Percentiles rank a stretch among this genome's conserved stretches.
phyloP scores from a whole-genome alignment of 1,140 invertebrate species.

The Drosophila kikkawai region DNA sequence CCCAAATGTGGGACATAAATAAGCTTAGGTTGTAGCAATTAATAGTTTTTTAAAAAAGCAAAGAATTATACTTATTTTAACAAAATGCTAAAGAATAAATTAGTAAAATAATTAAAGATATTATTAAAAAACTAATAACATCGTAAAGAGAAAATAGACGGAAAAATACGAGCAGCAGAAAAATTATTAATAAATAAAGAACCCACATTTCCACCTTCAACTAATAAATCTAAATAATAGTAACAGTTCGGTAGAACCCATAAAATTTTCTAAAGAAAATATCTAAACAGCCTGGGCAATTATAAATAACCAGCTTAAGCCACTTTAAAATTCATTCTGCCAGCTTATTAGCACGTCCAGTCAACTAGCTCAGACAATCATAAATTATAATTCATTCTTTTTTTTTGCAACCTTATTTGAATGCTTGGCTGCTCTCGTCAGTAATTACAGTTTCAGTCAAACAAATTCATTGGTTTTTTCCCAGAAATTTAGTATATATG shows the following conservation, averaged over 20 bases:
- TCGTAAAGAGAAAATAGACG: neutral
- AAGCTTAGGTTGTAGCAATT: too few species aligned
- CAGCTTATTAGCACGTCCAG: constrained; percentile 27
- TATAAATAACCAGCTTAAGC: neutral
- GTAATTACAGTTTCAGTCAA: constrained; percentile 66
- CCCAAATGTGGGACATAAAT: too few species aligned
- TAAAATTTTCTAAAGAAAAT: neutral
- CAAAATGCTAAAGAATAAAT: too few species aligned
- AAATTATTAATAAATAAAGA: neutral
- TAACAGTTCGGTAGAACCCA: neutral
- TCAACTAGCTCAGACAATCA: constrained; percentile 30
- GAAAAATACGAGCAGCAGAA: neutral
- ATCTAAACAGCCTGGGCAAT: neutral
- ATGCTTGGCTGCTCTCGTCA: constrained; percentile 23
- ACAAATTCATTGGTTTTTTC: constrained; percentile 55
- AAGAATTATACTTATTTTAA: too few species aligned
- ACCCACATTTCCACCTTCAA: neutral
- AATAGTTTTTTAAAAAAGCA: too few species aligned
- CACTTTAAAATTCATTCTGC: constrained; percentile 14
- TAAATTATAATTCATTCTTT: constrained; percentile 29
- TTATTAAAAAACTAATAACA: neutral
- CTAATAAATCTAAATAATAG: neutral
- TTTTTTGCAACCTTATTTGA: constrained; percentile 46
- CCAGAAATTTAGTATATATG: constrained; percentile 24
- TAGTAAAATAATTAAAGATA: too few species aligned